Conservation (phyloP, 2,797 vertebrate genomes). For the Cyclura pinguis region DNA sequence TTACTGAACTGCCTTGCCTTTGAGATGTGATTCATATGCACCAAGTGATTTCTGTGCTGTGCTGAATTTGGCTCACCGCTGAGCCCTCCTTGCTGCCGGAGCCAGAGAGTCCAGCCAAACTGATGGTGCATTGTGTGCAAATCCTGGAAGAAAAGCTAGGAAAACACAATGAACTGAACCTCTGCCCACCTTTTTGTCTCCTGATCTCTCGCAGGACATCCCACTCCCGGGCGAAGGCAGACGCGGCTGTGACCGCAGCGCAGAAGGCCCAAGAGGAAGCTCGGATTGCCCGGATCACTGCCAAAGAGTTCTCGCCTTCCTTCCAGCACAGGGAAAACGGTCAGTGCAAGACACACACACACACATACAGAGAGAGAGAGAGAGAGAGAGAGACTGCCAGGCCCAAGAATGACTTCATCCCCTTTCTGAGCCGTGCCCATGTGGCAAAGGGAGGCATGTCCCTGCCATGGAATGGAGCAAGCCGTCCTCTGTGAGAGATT, state of each 20-base stretch:
- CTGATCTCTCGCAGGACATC: conserved; percentile 86
- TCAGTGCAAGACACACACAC: conserved; percentile 74
- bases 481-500: too few relatives aligned
- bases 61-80: too few relatives aligned
- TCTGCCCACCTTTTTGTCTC: not conserved
- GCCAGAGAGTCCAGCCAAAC: too few relatives aligned
- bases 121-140: too few relatives aligned
- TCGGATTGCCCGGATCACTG: conserved; percentile 93
- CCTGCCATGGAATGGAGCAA: not conserved
- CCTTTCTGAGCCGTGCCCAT: too few relatives aligned
- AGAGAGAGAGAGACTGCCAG: accelerated
- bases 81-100: too few relatives aligned
- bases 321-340: conserved; percentile 96
- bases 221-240: conserved; percentile 93
- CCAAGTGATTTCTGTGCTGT: too few relatives aligned
- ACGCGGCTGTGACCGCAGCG: conserved; percentile 88
- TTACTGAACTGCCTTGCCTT: too few relatives aligned
- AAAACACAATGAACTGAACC: not conserved
- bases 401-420: not conserved
- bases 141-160: not conserved
- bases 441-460: not conserved
- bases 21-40: too few relatives aligned
- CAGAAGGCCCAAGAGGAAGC: conserved; percentile 97
- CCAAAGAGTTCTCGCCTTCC: conserved; percentile 98
- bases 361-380: not conserved